Percentiles rank a stretch among this genome's conserved stretches.
These are phyloP conservation scores for Macrotus californicus DNA, from an alignment of 2,113 vertebrate genomes.

Conservation along the genomic window DNA sequence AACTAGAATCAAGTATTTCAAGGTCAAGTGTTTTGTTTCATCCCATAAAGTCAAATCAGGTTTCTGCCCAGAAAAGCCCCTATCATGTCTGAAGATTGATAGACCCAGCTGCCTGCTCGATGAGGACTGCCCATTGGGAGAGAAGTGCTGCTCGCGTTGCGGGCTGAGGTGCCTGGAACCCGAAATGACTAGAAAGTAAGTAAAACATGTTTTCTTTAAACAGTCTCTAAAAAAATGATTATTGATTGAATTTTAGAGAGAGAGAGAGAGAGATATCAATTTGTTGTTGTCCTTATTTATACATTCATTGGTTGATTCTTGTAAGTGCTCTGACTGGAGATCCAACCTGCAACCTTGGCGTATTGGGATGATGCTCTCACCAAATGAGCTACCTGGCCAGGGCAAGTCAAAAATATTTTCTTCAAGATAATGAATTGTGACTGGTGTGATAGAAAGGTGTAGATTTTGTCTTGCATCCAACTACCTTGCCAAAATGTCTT, in stretches of 20 bases:
- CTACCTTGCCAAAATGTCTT: background rate
- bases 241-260: background rate
- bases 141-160: constrained; percentile 54
- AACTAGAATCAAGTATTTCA: background rate
- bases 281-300: background rate
- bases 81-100: rapidly evolving
- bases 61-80: background rate
- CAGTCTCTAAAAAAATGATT: background rate
- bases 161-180: constrained; percentile 40
- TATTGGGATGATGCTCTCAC: background rate
- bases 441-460: background rate
- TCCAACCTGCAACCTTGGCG: background rate
- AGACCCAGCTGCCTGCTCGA: constrained; percentile 39
- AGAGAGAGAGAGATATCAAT: background rate
- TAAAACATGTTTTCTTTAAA: background rate
- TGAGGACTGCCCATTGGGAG: background rate
- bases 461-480: background rate
- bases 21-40: constrained; percentile 17
- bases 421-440: background rate
- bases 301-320: background rate
- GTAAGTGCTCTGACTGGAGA: background rate
- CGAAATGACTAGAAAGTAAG: background rate
- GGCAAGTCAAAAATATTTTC: background rate
- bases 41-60: constrained; percentile 52
- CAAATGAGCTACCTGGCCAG: background rate